A percentile compares a stretch with the other conserved stretches of the same genome.
phyloP scores from a whole-genome alignment of 37 sponge, comb jelly and placozoan species.

The Diacarnus erythraeanus region DNA sequence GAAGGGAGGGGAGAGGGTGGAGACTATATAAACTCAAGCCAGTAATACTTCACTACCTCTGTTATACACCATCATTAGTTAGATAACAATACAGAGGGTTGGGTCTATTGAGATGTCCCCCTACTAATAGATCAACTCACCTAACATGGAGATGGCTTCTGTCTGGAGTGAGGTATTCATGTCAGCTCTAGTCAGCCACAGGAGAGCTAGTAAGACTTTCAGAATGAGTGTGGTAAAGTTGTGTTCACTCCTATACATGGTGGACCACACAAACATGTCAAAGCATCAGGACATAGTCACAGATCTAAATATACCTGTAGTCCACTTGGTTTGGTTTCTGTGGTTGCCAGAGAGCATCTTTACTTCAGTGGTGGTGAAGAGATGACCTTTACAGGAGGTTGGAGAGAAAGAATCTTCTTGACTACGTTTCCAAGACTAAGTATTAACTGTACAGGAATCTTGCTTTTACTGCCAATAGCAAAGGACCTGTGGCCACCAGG shows the following conservation, averaged over 20 bases:
- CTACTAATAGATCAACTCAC: too few relatives aligned
- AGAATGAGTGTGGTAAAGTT: neutral
- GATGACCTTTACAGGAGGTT: constrained; percentile 13
- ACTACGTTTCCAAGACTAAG: too few relatives aligned
- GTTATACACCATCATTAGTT: too few relatives aligned
- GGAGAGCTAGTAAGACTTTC: constrained; percentile 30
- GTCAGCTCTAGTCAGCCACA: constrained; percentile 1
- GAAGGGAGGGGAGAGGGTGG: too few relatives aligned
- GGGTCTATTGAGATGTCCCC: too few relatives aligned
- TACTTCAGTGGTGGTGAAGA: neutral
- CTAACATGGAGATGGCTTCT: constrained; percentile 13
- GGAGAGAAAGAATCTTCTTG: neutral
- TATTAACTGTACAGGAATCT: too few relatives aligned
- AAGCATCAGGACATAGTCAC: neutral
- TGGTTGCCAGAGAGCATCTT: constrained; percentile 25
- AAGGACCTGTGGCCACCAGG: constrained; percentile 15
- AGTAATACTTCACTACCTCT: too few relatives aligned
- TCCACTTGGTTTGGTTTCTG: constrained; percentile 25
- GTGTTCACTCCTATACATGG: neutral
- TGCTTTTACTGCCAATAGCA: too few relatives aligned
- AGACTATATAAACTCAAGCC: too few relatives aligned
- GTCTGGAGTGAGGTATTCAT: neutral
- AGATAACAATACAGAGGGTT: too few relatives aligned
- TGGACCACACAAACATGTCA: constrained; percentile 39
- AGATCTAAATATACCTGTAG: too few relatives aligned